Conservation (phyloP, 2,888 invertebrate genomes). For the Volucella zonaria region DNA sequence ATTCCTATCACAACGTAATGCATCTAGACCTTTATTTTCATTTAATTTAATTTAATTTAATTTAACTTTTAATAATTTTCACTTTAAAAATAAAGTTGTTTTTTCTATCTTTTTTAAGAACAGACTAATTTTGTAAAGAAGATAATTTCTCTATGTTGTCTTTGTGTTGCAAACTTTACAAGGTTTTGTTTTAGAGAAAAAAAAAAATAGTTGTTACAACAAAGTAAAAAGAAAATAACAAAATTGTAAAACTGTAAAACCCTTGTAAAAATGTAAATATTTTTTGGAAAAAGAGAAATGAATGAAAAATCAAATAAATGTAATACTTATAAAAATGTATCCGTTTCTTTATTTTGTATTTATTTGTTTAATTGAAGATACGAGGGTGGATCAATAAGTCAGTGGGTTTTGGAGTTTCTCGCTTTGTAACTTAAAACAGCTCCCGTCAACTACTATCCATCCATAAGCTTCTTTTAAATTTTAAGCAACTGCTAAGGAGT, state of each 20-base stretch:
- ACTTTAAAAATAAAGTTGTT: constrained; percentile 1
- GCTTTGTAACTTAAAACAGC: too few relatives aligned
- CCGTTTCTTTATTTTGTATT: neutral
- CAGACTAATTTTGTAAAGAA: neutral
- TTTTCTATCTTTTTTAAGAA: constrained; percentile 9
- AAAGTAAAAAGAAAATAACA: constrained; percentile 28
- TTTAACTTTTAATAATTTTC: constrained; percentile 1
- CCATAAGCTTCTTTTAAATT: too few relatives aligned
- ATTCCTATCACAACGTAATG: too few relatives aligned
- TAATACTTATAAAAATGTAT: constrained; percentile 44
- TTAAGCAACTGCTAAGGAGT: too few relatives aligned
- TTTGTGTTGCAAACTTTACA: constrained; percentile 58
- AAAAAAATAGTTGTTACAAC: constrained; percentile 28
- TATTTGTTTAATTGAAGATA: too few relatives aligned
- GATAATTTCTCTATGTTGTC: constrained; percentile 10
- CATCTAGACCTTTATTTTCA: neutral
- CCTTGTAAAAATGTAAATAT: constrained; percentile 72
- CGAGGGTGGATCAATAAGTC: too few relatives aligned
- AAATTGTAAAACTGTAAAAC: constrained; percentile 18
- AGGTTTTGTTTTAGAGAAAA: constrained; percentile 34
- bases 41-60: constrained; percentile 1
- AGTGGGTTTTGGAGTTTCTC: too few relatives aligned
- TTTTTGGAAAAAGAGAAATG: constrained; percentile 57
- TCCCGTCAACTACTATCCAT: too few relatives aligned
- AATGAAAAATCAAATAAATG: constrained; percentile 66